These are phyloP conservation scores for Synaphobranchus kaupii DNA, from an alignment of 2,797 vertebrate genomes.

Conservation along the genomic window DNA sequence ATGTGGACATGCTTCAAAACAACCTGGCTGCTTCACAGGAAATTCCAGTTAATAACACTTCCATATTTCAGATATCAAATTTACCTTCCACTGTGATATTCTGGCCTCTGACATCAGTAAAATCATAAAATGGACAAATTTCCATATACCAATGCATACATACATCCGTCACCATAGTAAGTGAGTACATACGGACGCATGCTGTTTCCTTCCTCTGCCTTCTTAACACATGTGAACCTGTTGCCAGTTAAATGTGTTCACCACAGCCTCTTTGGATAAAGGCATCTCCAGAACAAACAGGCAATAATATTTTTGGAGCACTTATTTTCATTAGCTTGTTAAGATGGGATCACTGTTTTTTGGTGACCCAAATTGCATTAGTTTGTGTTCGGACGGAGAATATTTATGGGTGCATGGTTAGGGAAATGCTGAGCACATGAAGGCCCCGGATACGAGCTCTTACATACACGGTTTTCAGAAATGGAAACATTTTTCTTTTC, in stretches of 20 bases:
- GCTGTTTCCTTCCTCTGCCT: no score
- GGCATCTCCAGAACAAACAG: background rate
- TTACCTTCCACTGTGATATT: no score
- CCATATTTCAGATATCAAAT: no score
- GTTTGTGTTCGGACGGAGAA: background rate
- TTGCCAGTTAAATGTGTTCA: background rate
- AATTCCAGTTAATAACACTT: no score
- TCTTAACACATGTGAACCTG: background rate
- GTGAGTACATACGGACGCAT: no score
- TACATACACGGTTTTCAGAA: background rate
- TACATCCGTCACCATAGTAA: no score
- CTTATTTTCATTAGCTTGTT: background rate
- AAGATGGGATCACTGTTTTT: background rate
- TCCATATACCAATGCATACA: no score
- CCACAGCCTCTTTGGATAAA: background rate
- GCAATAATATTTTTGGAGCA: background rate
- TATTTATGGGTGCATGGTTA: background rate
- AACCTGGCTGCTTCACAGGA: no score
- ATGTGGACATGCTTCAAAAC: no score
- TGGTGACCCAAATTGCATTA: background rate
- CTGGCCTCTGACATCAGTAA: no score
- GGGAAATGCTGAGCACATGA: background rate
- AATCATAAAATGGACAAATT: no score
- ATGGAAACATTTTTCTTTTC: background rate
- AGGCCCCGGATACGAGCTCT: background rate